These are phyloP conservation scores for Axis porcinus DNA, from an alignment of 2,113 vertebrate species.

Conservation along the genomic window DNA sequence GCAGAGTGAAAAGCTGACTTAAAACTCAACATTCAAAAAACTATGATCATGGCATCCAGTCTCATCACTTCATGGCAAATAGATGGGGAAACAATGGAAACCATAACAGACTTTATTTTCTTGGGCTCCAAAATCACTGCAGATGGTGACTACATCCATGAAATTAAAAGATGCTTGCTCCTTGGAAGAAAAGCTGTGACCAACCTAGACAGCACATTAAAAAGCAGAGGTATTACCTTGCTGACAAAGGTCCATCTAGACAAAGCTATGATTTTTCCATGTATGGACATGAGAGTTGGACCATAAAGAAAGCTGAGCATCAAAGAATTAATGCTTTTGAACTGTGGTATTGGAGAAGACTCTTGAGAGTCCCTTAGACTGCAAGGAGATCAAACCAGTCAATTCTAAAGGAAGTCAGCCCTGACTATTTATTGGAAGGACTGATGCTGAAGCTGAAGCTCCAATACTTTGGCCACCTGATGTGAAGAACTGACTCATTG, in stretches of 20 bases:
- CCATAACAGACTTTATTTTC: neutral
- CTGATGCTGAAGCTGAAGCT: neutral
- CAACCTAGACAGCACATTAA: neutral
- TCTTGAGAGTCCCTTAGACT: neutral
- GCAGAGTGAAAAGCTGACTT: neutral
- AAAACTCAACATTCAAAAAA: neutral
- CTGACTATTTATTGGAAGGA: neutral
- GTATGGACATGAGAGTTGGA: neutral
- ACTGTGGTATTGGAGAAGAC: neutral
- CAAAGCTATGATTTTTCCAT: neutral
- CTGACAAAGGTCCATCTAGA: neutral
- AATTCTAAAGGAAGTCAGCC: neutral
- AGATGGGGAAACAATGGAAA: neutral
- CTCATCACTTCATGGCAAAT: neutral
- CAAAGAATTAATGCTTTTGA: neutral
- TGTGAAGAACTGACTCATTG: neutral
- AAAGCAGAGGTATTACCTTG: neutral
- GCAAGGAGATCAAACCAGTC: neutral
- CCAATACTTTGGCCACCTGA: neutral
- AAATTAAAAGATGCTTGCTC: neutral
- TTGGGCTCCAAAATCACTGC: neutral
- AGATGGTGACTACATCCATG: neutral
- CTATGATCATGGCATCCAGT: neutral
- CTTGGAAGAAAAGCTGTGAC: neutral
- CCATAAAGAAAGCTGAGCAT: neutral